Conservation (phyloP, 1,140 invertebrate species). For the Macrotrachela quadricornifera region DNA sequence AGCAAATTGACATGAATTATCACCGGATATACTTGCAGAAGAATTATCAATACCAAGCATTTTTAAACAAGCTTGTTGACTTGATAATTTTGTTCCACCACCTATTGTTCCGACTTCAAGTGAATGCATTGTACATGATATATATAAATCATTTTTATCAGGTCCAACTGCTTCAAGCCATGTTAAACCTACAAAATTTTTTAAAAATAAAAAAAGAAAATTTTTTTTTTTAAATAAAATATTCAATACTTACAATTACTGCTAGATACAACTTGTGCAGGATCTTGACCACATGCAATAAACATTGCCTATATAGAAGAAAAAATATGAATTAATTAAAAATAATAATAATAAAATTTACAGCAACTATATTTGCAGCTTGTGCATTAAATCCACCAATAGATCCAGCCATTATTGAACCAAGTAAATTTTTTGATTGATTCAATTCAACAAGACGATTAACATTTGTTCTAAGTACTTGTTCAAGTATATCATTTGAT, state of each 20-base stretch:
- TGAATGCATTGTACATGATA: conserved; percentile 96
- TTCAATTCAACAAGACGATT: conserved; percentile 66
- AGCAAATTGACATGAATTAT: conserved; percentile 71
- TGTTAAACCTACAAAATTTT: too few relatives aligned
- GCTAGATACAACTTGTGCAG: conserved; percentile 84
- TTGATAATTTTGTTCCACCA: conserved; percentile 77
- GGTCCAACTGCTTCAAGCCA: too few relatives aligned
- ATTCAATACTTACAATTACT: conserved; percentile 88
- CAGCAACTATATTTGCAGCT: conserved; percentile 92
- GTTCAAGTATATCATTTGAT: conserved; percentile 45
- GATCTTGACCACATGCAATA: conserved; percentile 89
- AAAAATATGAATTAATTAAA: too few relatives aligned
- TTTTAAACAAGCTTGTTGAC: conserved; percentile 64
- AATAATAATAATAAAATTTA: too few relatives aligned
- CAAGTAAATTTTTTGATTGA: conserved; percentile 77
- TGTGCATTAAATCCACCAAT: conserved; percentile 86
- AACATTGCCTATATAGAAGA: too few relatives aligned
- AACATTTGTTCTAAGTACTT: conserved; percentile 63
- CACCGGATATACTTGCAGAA: conserved; percentile 37
- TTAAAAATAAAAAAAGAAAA: conserved; percentile 58
- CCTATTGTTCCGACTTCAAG: conserved; percentile 91
- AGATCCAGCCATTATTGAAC: conserved; percentile 77
- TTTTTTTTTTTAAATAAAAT: conserved; percentile 58
- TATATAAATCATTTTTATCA: too few relatives aligned
- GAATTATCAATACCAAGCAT: conserved; percentile 62